Evolutionary conservation across 2,797 vertebrate genomes (phyloP).

Genomic region (Channallabes apus): DNA sequence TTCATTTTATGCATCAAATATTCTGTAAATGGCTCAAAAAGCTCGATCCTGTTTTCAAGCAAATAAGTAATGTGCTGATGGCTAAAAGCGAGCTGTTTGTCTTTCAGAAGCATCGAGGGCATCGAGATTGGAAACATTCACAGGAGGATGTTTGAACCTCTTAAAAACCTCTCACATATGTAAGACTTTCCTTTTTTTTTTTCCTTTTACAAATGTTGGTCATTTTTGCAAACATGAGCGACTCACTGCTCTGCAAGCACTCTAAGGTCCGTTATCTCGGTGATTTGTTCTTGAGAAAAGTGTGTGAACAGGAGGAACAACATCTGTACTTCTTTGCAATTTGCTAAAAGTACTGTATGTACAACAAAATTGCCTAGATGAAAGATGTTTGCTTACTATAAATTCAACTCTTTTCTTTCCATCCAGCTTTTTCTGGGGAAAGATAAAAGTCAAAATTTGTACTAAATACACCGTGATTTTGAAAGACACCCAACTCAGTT

Average conservation of each 20-base stretch:
- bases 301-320: not conserved
- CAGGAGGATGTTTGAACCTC: slow-evolving; percentile 90
- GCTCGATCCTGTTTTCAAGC: slow-evolving; percentile 16
- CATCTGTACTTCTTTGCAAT: not conserved
- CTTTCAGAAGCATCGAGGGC: slow-evolving; percentile 89
- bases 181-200: slow-evolving; percentile 68
- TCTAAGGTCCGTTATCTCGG: not conserved
- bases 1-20: slow-evolving; percentile 54
- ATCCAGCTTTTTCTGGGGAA: too few relatives aligned
- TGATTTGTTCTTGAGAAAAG: not conserved
- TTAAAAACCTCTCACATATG: slow-evolving; percentile 94
- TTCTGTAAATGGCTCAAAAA: slow-evolving; percentile 15
- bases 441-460: too few relatives aligned
- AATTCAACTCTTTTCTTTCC: too few relatives aligned
- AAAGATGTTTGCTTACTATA: not conserved
- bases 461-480: too few relatives aligned
- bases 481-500: too few relatives aligned
- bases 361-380: not conserved
- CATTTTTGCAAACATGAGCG: not conserved
- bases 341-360: not conserved
- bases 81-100: slow-evolving; percentile 47
- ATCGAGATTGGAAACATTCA: slow-evolving; percentile 93
- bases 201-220: not conserved
- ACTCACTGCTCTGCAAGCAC: not conserved
- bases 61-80: slow-evolving; percentile 32